Evolutionary conservation across 2,888 invertebrate species (phyloP).

Genomic region (Entomobrya multifasciata): DNA sequence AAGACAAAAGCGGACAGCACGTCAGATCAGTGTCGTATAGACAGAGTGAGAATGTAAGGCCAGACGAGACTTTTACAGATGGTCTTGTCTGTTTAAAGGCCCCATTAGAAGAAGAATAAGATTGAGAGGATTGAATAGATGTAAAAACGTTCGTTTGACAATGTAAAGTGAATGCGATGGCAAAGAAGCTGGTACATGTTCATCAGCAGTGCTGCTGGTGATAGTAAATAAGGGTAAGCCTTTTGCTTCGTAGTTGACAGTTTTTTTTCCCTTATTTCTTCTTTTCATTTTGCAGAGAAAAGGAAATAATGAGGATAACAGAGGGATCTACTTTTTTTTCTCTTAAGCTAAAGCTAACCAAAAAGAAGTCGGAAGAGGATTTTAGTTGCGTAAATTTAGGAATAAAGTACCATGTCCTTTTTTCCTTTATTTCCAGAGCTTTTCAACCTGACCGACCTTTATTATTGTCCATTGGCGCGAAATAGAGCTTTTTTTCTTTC

Average conservation of each 20-base stretch:
- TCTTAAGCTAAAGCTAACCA: background rate
- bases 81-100: background rate
- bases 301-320: slow-evolving; percentile 4
- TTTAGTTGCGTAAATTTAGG: background rate
- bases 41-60: background rate
- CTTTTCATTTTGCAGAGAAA: background rate
- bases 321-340: background rate
- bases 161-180: background rate
- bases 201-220: background rate
- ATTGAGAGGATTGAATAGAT: slow-evolving; percentile 10
- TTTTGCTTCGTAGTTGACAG: background rate
- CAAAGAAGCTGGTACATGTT: background rate
- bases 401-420: background rate
- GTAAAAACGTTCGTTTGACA: slow-evolving; percentile 3
- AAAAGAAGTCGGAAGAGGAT: background rate
- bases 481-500: slow-evolving; percentile 8
- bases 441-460: background rate
- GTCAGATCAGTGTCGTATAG: background rate
- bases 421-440: background rate
- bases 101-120: slow-evolving; percentile 11
- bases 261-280: background rate
- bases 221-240: background rate
- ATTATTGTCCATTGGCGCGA: slow-evolving; percentile 45
- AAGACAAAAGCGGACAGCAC: background rate
- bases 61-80: background rate